Base-by-base conservation (phyloP, 2,113 vertebrate genomes). In the Gobiocypris rarus region DNA sequence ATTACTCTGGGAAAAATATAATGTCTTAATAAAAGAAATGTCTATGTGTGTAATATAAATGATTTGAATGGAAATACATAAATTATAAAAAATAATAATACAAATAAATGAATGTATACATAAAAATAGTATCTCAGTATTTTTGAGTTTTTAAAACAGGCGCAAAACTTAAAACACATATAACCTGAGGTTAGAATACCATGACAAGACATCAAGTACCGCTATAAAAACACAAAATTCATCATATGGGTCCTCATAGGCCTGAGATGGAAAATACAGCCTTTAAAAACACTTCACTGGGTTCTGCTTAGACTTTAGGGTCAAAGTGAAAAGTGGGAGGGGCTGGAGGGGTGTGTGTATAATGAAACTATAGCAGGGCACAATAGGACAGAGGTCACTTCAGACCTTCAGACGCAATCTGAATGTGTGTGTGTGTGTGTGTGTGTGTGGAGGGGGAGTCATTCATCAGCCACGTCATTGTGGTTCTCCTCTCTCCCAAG, bases 361-460 rank as follows among this genome's bases (percentile, higher is more conserved):
- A 71, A 81, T 74, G 26, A 74, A 41, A 63, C 75, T 45, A 75
- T 75, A 59, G 86, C 78, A 31, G n/a, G 3, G 4, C 26, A 83
- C 67, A 85, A 83, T 71, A 50, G 73, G 31, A 82, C 56, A 52
- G 58, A 73, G 38, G 75, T 61, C 43, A 75, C 13, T 56, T 67
- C 63, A 79, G 14, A 56, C 28, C 83, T 28, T 59, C 80, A 83
- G 52, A 83, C 38, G 43, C 45, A 73, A 54, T 73, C 80, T 22
- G 58, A 54, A 76, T 38, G 38, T 59, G 52, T 69, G 59, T 54
- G 82, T 76, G 82, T 69, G 74, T n/a, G n/a, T 67, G 45, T 67
- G 84, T 71, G 74, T 81, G 65, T 67, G 56, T 34, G 24, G 41
- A 48, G 45, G 41, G 52, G n/a, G 26, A 43, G 22, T 80, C 17